Conservation (phyloP, 2,888 invertebrate species). For the Sarcophaga subvicina region DNA sequence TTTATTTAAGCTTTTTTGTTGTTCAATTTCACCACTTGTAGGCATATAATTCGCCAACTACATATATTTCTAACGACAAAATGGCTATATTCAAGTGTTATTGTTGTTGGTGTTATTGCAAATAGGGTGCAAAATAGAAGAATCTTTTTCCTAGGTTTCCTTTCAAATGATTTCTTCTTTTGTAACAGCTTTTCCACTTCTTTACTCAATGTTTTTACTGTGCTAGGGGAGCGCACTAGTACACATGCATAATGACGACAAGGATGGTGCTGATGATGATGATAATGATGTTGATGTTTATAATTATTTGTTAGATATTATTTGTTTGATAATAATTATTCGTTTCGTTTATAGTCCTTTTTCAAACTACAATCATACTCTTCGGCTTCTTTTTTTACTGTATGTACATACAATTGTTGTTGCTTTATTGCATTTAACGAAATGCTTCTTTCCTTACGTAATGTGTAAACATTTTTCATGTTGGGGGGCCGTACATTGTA, state of each 20-base stretch:
- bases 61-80: not conserved
- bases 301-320: conserved; percentile 62
- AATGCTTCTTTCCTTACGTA: conserved; percentile 46
- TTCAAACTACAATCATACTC: not conserved
- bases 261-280: too few relatives aligned
- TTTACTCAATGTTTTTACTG: conserved; percentile 29
- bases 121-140: conserved; percentile 60
- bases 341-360: not conserved
- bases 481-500: conserved; percentile 55
- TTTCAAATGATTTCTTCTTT: conserved; percentile 35
- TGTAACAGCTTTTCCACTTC: not conserved
- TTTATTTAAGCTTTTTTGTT: too few relatives aligned
- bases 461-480: conserved; percentile 50
- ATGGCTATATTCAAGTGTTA: not conserved
- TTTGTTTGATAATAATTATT: too few relatives aligned
- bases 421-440: conserved; percentile 13
- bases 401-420: too few relatives aligned
- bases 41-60: too few relatives aligned
- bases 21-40: too few relatives aligned
- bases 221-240: conserved; percentile 53
- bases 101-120: not conserved
- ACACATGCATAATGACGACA: not conserved
- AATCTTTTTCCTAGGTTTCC: conserved; percentile 60
- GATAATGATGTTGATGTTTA: too few relatives aligned
- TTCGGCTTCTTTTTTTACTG: not conserved